These are phyloP conservation scores for Molothrus aeneus DNA, from an alignment of 2,797 vertebrate species.

Conservation along the genomic window DNA sequence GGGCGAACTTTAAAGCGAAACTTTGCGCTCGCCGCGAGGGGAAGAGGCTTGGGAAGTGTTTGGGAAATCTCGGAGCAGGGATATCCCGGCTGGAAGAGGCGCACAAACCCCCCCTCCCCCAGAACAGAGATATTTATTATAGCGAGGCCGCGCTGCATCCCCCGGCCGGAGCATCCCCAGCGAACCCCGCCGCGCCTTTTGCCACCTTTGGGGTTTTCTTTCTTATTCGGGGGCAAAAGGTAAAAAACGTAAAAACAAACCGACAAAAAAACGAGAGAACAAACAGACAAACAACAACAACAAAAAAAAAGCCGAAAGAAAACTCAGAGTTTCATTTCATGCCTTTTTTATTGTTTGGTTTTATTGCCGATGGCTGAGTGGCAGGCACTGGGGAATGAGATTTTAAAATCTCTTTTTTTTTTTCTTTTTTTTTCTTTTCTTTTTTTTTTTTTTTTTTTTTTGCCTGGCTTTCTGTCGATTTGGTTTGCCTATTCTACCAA, in stretches of 20 bases:
- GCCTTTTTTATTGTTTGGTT: conserved; percentile 36
- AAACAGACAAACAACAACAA: background rate
- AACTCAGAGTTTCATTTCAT: conserved; percentile 32
- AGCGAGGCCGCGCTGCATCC: background rate
- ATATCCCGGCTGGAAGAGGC: conserved; percentile 32
- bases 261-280: background rate
- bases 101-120: background rate
- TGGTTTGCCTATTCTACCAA: conserved; percentile 48
- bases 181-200: background rate
- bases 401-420: conserved; percentile 39
- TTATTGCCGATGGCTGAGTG: conserved; percentile 13
- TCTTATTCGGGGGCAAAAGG: conserved; percentile 49
- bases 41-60: background rate
- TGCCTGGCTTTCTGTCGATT: conserved; percentile 67
- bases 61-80: background rate
- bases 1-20: background rate
- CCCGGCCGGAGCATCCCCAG: conserved; percentile 13
- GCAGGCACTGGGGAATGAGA: conserved; percentile 16
- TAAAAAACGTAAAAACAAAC: background rate
- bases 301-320: background rate
- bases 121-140: background rate
- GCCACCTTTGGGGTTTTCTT: background rate
- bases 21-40: background rate
- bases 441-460: conserved; percentile 48
- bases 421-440: conserved; percentile 43